phyloP scores from a whole-genome alignment of 2,888 invertebrate species.

The Coecobrya sp. region DNA sequence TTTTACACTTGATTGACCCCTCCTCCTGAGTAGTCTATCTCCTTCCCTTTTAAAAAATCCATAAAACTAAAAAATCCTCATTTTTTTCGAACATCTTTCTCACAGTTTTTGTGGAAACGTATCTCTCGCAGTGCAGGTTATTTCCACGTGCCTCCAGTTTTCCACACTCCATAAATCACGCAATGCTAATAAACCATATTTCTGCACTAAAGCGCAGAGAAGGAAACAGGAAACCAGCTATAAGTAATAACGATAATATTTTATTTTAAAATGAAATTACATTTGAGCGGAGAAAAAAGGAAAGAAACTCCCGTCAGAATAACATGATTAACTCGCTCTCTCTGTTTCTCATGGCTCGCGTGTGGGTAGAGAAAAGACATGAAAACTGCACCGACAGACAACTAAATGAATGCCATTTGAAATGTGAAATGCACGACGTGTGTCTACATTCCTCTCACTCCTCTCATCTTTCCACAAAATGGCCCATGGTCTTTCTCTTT shows the following conservation, averaged over 20 bases:
- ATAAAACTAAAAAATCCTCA: not conserved
- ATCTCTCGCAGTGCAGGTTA: conserved; percentile 1
- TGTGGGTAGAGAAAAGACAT: not conserved
- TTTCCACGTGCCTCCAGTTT: conserved; percentile 55
- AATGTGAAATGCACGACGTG: conserved; percentile 25
- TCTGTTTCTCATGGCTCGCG: not conserved
- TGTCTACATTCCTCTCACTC: not conserved
- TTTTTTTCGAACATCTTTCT: conserved; percentile 1
- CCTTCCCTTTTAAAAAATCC: conserved; percentile 25
- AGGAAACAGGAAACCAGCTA: conserved; percentile 55
- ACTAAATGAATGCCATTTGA: conserved; percentile 35
- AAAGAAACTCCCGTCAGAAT: conserved; percentile 11
- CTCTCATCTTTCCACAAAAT: conserved; percentile 4
- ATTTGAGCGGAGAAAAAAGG: not conserved
- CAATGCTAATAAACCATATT: conserved; percentile 52
- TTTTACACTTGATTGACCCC: conserved; percentile 55
- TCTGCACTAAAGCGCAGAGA: not conserved
- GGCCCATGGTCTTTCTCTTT: not conserved
- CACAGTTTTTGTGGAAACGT: not conserved
- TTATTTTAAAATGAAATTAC: conserved; percentile 56
- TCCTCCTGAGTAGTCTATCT: not conserved
- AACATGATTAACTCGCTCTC: conserved; percentile 39
- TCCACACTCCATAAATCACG: conserved; percentile 61
- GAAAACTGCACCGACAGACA: conserved; percentile 10
- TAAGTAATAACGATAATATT: conserved; percentile 59